Percentiles rank a stretch among this genome's conserved stretches.
phyloP scores from a whole-genome alignment of 2,888 invertebrate genomes.

The Diaprepes abbreviatus region DNA sequence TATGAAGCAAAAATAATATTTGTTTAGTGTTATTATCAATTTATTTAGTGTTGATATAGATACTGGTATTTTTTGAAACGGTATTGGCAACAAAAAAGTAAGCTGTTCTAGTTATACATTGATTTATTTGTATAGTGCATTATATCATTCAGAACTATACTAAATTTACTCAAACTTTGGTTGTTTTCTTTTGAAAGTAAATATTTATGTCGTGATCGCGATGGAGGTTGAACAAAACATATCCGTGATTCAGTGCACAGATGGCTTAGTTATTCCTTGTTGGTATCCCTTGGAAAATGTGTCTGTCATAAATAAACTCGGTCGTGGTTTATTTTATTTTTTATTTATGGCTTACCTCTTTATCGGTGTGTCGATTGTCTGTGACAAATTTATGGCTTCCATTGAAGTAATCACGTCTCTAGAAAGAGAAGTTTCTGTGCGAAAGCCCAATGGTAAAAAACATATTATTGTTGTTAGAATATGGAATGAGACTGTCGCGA shows the following conservation, averaged over 20 bases:
- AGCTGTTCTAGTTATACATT: too few species aligned
- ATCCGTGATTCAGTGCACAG: slow-evolving; percentile 73
- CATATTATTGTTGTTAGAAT: slow-evolving; percentile 89
- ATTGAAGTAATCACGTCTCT: slow-evolving; percentile 97
- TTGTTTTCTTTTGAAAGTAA: too few species aligned
- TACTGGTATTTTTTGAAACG: too few species aligned
- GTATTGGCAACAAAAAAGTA: too few species aligned
- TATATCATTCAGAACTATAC: too few species aligned
- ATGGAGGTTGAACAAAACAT: slow-evolving; percentile 43
- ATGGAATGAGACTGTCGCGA: slow-evolving; percentile 99
- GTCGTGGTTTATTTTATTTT: slow-evolving; percentile 94
- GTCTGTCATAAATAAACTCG: slow-evolving; percentile 80
- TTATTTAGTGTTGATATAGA: too few species aligned
- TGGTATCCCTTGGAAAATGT: slow-evolving; percentile 90
- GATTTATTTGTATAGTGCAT: too few species aligned
- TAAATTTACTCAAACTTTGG: too few species aligned
- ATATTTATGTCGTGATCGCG: slow-evolving; percentile 43
- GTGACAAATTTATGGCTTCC: slow-evolving; percentile 99
- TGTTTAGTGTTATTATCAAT: too few species aligned
- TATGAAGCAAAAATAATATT: too few species aligned
- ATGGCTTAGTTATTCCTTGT: slow-evolving; percentile 88
- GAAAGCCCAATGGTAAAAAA: slow-evolving; percentile 81
- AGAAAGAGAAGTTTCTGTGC: slow-evolving; percentile 94
- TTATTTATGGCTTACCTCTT: slow-evolving; percentile 92
- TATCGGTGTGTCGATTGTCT: slow-evolving; percentile 98